These are phyloP conservation scores for Drosophila kurseongensis DNA, from an alignment of 1,140 invertebrate genomes.

Conservation along the genomic window DNA sequence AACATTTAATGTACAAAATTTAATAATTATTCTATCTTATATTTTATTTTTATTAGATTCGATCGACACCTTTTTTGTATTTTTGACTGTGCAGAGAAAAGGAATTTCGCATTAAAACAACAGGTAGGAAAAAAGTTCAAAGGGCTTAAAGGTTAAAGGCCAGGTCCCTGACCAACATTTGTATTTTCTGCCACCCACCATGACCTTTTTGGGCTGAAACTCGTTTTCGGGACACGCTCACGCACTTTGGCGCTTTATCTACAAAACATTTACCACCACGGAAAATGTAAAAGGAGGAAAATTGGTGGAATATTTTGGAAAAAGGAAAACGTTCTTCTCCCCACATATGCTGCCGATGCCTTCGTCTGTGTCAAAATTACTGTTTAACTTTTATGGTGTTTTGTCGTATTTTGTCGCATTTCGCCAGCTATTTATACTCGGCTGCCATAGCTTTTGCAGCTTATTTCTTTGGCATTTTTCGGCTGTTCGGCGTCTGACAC, in stretches of 20 bases:
- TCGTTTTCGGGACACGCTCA: constrained; percentile 53
- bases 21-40: no score
- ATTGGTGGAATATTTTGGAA: constrained; percentile 57
- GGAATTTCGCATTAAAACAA: constrained; percentile 26
- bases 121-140: constrained; percentile 28
- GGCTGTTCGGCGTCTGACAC: constrained; percentile 69
- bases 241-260: constrained; percentile 70
- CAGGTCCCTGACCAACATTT: constrained; percentile 40
- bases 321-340: constrained; percentile 10
- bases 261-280: constrained; percentile 58
- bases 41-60: not conserved
- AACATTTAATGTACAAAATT: no score
- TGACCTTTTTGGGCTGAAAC: constrained; percentile 54
- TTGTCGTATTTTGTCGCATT: constrained; percentile 70
- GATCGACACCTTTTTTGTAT: not conserved
- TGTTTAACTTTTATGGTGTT: constrained; percentile 80
- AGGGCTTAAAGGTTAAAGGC: constrained; percentile 37
- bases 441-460: constrained; percentile 61
- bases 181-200: constrained; percentile 10
- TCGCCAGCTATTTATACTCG: constrained; percentile 67
- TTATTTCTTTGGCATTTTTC: constrained; percentile 79
- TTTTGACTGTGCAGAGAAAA: not conserved
- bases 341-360: constrained; percentile 65
- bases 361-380: constrained; percentile 72
- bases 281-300: constrained; percentile 28